Conservation (phyloP, 2,113 vertebrate species). For the Brachypteracias leptosomus region DNA sequence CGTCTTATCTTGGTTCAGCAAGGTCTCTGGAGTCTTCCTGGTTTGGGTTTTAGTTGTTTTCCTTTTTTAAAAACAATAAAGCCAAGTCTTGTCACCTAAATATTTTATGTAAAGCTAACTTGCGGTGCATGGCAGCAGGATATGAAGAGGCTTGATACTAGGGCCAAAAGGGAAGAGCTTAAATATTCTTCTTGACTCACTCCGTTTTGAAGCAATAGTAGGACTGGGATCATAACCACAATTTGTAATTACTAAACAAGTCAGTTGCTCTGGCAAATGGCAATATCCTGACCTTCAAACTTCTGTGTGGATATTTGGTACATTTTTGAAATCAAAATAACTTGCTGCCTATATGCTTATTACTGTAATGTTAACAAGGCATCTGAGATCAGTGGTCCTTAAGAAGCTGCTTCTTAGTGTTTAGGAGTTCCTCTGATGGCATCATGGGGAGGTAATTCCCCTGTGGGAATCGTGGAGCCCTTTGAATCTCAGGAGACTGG, state of each 20-base stretch:
- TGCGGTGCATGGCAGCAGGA: neutral
- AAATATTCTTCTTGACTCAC: neutral
- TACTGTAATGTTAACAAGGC: neutral
- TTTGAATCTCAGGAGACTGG: rapidly evolving
- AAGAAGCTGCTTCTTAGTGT: neutral
- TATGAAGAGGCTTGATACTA: neutral
- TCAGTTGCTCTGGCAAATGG: neutral
- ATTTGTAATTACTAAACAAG: neutral
- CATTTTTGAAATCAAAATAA: neutral
- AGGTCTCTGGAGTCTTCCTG: constrained; percentile 1
- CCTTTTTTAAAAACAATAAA: neutral
- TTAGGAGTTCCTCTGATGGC: neutral
- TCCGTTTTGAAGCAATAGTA: neutral
- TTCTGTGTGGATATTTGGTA: neutral
- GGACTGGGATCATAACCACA: neutral
- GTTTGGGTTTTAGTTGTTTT: neutral
- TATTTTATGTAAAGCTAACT: neutral
- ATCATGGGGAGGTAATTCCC: neutral
- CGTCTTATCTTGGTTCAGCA: constrained; percentile 40
- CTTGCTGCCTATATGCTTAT: rapidly evolving
- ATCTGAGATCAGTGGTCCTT: neutral
- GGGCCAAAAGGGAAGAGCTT: neutral
- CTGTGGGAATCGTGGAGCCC: neutral
- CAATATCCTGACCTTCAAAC: neutral
- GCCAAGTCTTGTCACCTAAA: neutral